Percentiles rank a stretch among this genome's conserved stretches.
Evolutionary conservation across 2,797 vertebrate genomes (phyloP).

Genomic region (Glossophaga mutica): DNA sequence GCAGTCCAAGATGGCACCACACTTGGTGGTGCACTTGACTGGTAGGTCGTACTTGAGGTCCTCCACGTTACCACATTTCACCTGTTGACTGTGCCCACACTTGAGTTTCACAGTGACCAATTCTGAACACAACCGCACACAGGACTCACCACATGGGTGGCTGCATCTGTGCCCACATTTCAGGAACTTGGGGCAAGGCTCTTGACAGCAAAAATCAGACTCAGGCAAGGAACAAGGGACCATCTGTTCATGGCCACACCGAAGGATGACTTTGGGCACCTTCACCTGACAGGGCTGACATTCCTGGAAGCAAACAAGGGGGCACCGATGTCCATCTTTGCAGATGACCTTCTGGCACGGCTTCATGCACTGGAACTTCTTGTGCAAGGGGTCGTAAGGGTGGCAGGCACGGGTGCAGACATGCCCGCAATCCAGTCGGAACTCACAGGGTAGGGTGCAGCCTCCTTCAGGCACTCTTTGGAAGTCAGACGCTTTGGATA

Average conservation of each 20-base stretch:
- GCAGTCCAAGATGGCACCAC: slow-evolving; percentile 84
- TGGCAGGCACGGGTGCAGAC: slow-evolving; percentile 92
- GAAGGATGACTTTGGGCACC: slow-evolving; percentile 86
- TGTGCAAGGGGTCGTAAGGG: slow-evolving; percentile 90
- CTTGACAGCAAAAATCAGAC: slow-evolving; percentile 81
- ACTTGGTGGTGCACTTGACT: slow-evolving; percentile 81
- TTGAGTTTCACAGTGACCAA: slow-evolving; percentile 80
- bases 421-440: slow-evolving; percentile 91
- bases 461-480: slow-evolving; percentile 91
- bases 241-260: slow-evolving; percentile 88
- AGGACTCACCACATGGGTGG: slow-evolving; percentile 84
- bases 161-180: slow-evolving; percentile 88
- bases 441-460: slow-evolving; percentile 90
- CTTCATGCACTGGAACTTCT: slow-evolving; percentile 87
- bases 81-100: slow-evolving; percentile 88
- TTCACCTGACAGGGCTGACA: slow-evolving; percentile 86
- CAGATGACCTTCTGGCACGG: slow-evolving; percentile 89
- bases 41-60: slow-evolving; percentile 60
- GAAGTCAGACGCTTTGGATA: slow-evolving; percentile 86
- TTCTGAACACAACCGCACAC: slow-evolving; percentile 81
- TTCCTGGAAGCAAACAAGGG: slow-evolving; percentile 78
- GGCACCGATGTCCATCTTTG: slow-evolving; percentile 86
- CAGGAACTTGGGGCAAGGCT: slow-evolving; percentile 85
- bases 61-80: slow-evolving; percentile 80
- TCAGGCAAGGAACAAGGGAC: slow-evolving; percentile 88